Conservation (phyloP, 30 jellyfish, hydroid and myxozoan genomes). For the Chironex yamaguchii region DNA sequence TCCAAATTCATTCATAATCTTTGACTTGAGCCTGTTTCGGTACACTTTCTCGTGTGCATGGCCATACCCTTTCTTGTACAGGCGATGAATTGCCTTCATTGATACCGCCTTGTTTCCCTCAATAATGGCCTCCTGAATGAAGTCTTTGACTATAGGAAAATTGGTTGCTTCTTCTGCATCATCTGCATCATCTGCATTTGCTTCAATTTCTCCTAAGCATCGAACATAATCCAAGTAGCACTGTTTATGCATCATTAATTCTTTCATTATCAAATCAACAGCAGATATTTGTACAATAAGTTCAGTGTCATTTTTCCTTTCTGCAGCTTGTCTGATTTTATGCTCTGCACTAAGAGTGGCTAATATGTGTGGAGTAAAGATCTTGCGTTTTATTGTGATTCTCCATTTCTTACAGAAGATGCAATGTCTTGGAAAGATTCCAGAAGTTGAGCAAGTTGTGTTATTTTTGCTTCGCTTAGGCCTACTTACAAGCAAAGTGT, state of each 20-base stretch:
- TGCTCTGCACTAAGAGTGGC: constrained; percentile 33
- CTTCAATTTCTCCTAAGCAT: background rate
- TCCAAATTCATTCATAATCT: background rate
- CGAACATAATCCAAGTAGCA: constrained; percentile 37
- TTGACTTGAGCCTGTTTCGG: background rate
- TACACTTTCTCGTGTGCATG: background rate
- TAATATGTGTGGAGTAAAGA: background rate
- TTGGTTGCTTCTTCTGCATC: too few relatives aligned
- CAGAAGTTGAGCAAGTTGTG: constrained; percentile 36
- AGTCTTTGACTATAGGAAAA: too few relatives aligned
- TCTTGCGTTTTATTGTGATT: constrained; percentile 13
- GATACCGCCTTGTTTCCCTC: background rate
- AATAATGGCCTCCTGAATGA: too few relatives aligned
- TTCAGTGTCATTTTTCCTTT: background rate
- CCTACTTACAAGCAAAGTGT: too few relatives aligned
- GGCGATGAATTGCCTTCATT: background rate
- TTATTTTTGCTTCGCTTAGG: constrained; percentile 16
- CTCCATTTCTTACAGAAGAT: constrained; percentile 20
- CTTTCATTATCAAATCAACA: constrained; percentile 39
- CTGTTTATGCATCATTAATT: constrained; percentile 42
- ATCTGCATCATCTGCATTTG: background rate
- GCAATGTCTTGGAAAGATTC: constrained; percentile 33
- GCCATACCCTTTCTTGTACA: background rate
- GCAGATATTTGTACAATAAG: constrained; percentile 5
- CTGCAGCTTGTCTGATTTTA: constrained; percentile 46